Evolutionary conservation across 2,888 invertebrate genomes (phyloP).

Genomic region (Sepiola atlantica): DNA sequence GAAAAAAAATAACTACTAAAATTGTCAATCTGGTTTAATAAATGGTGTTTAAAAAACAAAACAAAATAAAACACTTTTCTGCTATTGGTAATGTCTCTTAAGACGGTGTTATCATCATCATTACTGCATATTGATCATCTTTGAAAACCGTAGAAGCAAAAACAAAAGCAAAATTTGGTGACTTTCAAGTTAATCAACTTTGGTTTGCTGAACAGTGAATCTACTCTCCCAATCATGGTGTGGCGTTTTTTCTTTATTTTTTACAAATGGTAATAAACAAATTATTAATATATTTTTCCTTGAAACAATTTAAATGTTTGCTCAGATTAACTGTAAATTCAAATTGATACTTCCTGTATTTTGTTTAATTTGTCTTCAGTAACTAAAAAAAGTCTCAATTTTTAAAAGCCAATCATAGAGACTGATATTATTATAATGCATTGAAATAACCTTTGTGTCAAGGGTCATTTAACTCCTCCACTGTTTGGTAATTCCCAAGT

Average conservation of each 20-base stretch:
- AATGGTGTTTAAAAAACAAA: not conserved
- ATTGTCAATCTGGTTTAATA: not conserved
- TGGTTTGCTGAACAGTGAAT: not conserved
- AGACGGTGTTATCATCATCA: not conserved
- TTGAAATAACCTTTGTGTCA: too few species aligned
- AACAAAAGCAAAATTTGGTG: not conserved
- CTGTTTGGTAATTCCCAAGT: too few species aligned
- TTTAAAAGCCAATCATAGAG: too few species aligned
- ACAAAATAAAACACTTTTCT: not conserved
- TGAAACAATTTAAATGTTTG: not conserved
- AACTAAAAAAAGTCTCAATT: too few species aligned
- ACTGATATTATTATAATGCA: too few species aligned
- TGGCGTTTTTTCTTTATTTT: not conserved
- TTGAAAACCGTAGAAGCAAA: not conserved
- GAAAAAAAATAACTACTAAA: not conserved
- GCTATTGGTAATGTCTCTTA: not conserved
- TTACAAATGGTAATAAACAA: not conserved
- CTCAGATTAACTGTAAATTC: not conserved
- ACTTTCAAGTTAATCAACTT: not conserved
- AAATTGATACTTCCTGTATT: not conserved
- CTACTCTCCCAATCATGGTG: not conserved
- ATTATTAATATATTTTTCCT: conserved; percentile 32
- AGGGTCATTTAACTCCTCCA: too few species aligned
- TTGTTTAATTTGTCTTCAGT: not conserved
- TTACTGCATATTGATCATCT: not conserved